These are phyloP conservation scores for Tipula lateralis DNA, from an alignment of 2,888 invertebrate genomes.

Conservation along the genomic window DNA sequence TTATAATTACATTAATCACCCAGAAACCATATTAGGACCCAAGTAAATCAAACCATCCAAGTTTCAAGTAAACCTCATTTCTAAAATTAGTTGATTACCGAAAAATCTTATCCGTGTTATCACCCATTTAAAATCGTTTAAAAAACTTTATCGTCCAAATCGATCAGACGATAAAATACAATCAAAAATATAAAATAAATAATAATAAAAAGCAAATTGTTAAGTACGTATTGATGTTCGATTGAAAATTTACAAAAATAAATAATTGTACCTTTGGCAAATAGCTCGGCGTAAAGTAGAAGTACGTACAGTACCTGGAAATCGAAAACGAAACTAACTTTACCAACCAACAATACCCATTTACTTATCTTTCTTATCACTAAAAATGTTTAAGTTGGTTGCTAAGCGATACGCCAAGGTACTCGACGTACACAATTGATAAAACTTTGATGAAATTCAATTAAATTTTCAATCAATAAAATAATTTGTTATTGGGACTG, in stretches of 20 bases:
- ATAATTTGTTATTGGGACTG: background rate
- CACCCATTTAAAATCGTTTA: slow-evolving; percentile 1
- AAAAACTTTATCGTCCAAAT: background rate
- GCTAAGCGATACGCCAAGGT: background rate
- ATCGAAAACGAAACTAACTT: too few species aligned
- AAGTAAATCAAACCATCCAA: too few species aligned
- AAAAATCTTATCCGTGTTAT: too few species aligned
- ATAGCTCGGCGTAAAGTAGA: too few species aligned
- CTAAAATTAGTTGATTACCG: background rate
- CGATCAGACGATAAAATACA: background rate
- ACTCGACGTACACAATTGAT: background rate
- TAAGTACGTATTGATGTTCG: slow-evolving; percentile 9
- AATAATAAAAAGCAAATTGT: slow-evolving; percentile 24
- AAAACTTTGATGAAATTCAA: background rate
- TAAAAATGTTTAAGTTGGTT: background rate
- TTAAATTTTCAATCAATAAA: background rate
- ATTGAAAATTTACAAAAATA: background rate
- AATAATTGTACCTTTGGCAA: background rate
- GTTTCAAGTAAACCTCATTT: background rate
- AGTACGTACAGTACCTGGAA: too few species aligned
- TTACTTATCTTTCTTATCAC: background rate
- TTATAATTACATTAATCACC: too few species aligned
- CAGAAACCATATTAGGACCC: too few species aligned
- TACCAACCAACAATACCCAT: background rate
- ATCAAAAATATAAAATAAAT: background rate